A percentile compares a stretch with the other conserved stretches of the same genome.
These are phyloP conservation scores for Sinodicranocentrus sp. DNA, from an alignment of 2,888 invertebrate genomes.

Conservation along the genomic window DNA sequence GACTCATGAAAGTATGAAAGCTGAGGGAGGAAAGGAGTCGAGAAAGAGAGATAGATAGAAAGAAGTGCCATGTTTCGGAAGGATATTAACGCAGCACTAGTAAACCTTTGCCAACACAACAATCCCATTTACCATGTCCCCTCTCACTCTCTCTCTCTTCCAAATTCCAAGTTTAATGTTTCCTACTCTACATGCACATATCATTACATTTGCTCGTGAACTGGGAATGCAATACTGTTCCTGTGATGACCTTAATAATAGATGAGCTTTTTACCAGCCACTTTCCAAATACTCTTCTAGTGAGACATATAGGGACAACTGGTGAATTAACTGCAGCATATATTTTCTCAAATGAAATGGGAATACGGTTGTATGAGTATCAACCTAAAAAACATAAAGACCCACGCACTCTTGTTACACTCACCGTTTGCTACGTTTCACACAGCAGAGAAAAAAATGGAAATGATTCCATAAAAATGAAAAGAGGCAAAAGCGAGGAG, in stretches of 20 bases:
- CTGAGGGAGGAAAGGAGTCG: slow-evolving; percentile 10
- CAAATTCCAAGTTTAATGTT: too few relatives aligned
- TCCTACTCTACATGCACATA: slow-evolving; percentile 27
- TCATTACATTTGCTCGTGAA: slow-evolving; percentile 16
- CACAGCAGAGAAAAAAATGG: too few relatives aligned
- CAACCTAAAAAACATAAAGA: too few relatives aligned
- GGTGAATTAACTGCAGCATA: not conserved
- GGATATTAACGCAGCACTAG: too few relatives aligned
- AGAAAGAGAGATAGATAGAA: not conserved
- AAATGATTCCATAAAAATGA: too few relatives aligned
- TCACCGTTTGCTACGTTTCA: too few relatives aligned
- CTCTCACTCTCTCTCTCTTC: not conserved
- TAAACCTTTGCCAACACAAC: too few relatives aligned
- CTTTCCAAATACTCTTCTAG: slow-evolving; percentile 18
- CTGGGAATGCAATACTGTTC: slow-evolving; percentile 15
- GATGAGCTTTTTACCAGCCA: slow-evolving; percentile 55
- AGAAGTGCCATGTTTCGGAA: not conserved
- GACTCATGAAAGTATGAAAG: slow-evolving; percentile 9
- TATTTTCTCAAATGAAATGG: slow-evolving; percentile 1
- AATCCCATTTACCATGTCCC: not conserved
- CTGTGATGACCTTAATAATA: slow-evolving; percentile 60
- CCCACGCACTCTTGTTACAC: too few relatives aligned
- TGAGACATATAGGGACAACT: not conserved
- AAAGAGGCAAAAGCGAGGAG: too few relatives aligned
- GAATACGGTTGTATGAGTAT: too few relatives aligned